These are phyloP conservation scores for Epinephelus coioides DNA, from an alignment of 2,797 vertebrate species.

Conservation along the genomic window DNA sequence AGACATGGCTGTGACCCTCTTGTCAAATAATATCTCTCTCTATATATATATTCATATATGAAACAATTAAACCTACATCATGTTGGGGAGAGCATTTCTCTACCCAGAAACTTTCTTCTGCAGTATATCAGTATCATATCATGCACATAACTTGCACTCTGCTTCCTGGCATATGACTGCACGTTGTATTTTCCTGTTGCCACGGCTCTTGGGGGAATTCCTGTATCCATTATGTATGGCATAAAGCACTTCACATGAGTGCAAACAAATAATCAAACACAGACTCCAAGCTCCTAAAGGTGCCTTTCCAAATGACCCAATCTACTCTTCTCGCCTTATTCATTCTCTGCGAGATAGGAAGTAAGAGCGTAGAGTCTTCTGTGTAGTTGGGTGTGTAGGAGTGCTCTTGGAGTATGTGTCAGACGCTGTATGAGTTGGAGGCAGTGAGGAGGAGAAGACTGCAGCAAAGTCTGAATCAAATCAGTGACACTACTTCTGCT, in stretches of 20 bases:
- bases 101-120: conserved; percentile 7
- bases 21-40: neutral
- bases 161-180: conserved; percentile 26
- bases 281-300: conserved; percentile 24
- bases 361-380: conserved; percentile 43
- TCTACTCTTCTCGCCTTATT: conserved; percentile 29
- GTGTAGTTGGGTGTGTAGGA: conserved; percentile 69
- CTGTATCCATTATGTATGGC: conserved; percentile 51
- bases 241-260: conserved; percentile 45
- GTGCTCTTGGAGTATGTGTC: conserved; percentile 53
- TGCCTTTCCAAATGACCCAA: conserved; percentile 55
- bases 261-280: conserved; percentile 44
- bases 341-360: conserved; percentile 42
- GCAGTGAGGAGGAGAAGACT: conserved; percentile 57
- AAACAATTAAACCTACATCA: too few relatives aligned
- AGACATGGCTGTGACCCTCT: neutral
- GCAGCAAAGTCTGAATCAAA: conserved; percentile 62
- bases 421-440: conserved; percentile 54
- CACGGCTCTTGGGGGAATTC: conserved; percentile 37
- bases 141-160: conserved; percentile 16
- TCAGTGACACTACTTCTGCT: conserved; percentile 50
- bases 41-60: neutral
- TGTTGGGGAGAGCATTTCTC: neutral
- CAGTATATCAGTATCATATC: conserved; percentile 12
- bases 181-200: conserved; percentile 27